Percentiles rank a stretch among this genome's conserved stretches.
Conservation (phyloP, 1,140 invertebrate species). For the Harpegnathos saltator region DNA sequence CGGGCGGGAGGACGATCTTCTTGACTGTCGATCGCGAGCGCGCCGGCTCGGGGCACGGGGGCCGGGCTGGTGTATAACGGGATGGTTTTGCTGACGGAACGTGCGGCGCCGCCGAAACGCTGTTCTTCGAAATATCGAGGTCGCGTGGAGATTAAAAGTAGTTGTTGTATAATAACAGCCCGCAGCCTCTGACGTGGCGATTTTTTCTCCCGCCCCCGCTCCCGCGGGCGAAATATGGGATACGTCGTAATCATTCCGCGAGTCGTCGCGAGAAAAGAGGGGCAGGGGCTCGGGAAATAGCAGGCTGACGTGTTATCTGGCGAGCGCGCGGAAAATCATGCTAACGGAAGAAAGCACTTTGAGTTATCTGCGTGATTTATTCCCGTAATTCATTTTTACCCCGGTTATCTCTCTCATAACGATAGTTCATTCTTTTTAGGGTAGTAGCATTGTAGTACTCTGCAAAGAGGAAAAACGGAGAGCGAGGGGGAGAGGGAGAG, state of each 20-base stretch:
- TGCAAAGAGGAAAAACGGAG: no score
- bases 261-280: not conserved
- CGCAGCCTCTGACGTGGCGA: not conserved
- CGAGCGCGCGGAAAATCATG: no score
- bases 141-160: not conserved
- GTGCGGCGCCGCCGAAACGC: not conserved
- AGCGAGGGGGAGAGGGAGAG: no score
- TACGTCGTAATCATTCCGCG: not conserved
- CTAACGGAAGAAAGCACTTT: no score
- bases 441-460: no score
- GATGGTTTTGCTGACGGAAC: not conserved
- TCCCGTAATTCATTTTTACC: not conserved
- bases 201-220: not conserved
- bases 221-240: not conserved
- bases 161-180: no score
- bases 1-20: slow-evolving; percentile 15
- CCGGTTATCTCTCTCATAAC: no score
- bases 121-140: not conserved
- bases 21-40: slow-evolving; percentile 21
- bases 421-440: no score
- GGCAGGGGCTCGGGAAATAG: no score
- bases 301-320: not conserved
- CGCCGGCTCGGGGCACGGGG: no score
- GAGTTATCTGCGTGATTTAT: not conserved
- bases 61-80: slow-evolving; percentile 9